Base-by-base conservation (phyloP, 2,888 invertebrate genomes). In the Scotopteryx bipunctaria region DNA sequence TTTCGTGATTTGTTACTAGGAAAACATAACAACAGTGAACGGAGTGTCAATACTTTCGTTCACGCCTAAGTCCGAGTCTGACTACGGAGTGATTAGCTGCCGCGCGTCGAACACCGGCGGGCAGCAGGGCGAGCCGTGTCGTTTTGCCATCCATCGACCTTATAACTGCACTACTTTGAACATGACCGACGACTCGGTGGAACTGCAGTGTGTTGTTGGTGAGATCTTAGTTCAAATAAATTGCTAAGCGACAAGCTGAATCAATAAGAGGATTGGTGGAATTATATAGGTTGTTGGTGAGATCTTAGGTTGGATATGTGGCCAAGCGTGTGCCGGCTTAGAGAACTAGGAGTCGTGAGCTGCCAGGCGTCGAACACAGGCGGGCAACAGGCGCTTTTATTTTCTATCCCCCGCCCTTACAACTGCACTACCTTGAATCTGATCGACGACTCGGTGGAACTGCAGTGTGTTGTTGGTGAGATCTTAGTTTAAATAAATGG, bases 391-490 rank as follows among this genome's bases (percentile, higher is more conserved):
- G 83, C 90, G 53, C 0, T 96, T 96, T 78, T 91, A 94, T 46
- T 95, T 94, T 80, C 94, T 59, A 91, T 96, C 44, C 93, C 96
- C 64, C 92, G 95, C 1, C 94, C 95, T 0, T 92, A 92, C 71
- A 96, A 96, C 80, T 96, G 96, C 79, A 92, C 94, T 5, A 90
- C 95, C 14, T 87, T 93, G 51, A 96, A 96, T 78, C 92, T 95
- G 70, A 96, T 96, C n/a, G 94, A 94, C 44, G 93, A 94, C 60
- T 94, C 95, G 0, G 91, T 95, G 29, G 94, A 95, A 67, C 92
- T 96, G 4, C 93, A 94, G 67, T 96, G 96, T 76, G 68, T 86
- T 29, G 88, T 92, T 60, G 93, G 93, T 78, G 65, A 76, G 68
- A n/a, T n/a, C n/a, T n/a, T n/a, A n/a, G n/a, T n/a, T n/a, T n/a